phyloP scores from a whole-genome alignment of 2,797 vertebrate species.

The Poeciliopsis infans region DNA sequence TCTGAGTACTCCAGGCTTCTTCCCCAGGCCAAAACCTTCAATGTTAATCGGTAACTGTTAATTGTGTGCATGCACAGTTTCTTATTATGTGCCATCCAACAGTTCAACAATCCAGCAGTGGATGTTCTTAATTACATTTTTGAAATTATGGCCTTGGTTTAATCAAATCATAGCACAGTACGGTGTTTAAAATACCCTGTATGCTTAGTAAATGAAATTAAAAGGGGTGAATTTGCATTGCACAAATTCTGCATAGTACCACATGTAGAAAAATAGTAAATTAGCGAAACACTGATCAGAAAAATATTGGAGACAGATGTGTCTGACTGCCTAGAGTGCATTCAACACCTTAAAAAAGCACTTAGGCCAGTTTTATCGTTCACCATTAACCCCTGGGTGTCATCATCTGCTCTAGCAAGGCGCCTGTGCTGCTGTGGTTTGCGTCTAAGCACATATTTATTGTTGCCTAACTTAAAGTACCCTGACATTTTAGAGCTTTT shows the following conservation, averaged over 20 bases:
- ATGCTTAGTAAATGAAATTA: neutral
- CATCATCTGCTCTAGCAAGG: neutral
- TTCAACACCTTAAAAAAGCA: slow-evolving; percentile 1
- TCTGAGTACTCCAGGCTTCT: neutral
- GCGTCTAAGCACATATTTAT: neutral
- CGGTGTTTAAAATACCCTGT: neutral
- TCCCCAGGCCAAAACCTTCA: neutral
- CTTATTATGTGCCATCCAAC: neutral
- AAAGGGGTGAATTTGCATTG: neutral
- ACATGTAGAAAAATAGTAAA: neutral
- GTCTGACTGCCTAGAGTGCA: neutral
- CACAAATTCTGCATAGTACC: neutral
- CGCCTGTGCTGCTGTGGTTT: neutral
- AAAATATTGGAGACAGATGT: neutral
- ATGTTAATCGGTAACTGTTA: neutral
- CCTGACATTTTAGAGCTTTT: neutral
- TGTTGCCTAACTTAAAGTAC: neutral
- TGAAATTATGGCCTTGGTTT: neutral
- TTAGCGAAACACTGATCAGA: neutral
- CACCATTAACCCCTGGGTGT: neutral
- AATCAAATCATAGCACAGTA: neutral
- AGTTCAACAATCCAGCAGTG: too few species aligned
- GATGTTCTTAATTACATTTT: neutral
- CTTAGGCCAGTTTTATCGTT: neutral
- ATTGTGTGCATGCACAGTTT: neutral